These are phyloP conservation scores for Mus pahari DNA, from an alignment of 2,113 vertebrate species.

Conservation along the genomic window DNA sequence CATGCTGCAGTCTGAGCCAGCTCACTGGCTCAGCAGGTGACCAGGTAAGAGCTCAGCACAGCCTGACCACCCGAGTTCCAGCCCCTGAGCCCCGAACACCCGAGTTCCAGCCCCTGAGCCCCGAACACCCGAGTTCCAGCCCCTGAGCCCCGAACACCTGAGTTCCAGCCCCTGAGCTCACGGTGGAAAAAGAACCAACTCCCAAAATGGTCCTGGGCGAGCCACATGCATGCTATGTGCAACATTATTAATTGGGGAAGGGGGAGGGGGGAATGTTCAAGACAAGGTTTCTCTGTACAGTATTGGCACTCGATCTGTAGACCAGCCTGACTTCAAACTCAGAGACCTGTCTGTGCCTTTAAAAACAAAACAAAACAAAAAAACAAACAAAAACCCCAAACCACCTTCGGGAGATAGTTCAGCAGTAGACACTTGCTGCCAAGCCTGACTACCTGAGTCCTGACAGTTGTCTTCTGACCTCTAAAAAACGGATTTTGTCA, in stretches of 20 bases:
- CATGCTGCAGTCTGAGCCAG: not conserved
- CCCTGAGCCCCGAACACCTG: not conserved
- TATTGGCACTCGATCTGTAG: not conserved
- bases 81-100: not conserved
- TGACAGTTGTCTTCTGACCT: not conserved
- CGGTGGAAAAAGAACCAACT: not conserved
- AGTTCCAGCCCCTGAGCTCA: not conserved
- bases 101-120: not conserved
- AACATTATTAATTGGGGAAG: not conserved
- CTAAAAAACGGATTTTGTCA: not conserved
- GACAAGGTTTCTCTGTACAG: not conserved
- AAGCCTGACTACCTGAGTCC: not conserved
- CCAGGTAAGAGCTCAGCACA: too few species aligned
- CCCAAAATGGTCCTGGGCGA: not conserved
- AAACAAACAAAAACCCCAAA: too few species aligned
- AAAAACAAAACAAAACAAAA: not conserved
- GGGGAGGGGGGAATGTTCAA: not conserved
- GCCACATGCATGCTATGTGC: too few species aligned
- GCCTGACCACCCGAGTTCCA: not conserved
- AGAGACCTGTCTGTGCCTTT: not conserved
- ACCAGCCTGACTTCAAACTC: not conserved
- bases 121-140: not conserved
- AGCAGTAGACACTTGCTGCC: not conserved
- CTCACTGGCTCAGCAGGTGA: not conserved
- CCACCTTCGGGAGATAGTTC: not conserved